Percentiles rank a stretch among this genome's conserved stretches.
Conservation (phyloP, 2,113 vertebrate genomes). For the Alosa alosa region DNA sequence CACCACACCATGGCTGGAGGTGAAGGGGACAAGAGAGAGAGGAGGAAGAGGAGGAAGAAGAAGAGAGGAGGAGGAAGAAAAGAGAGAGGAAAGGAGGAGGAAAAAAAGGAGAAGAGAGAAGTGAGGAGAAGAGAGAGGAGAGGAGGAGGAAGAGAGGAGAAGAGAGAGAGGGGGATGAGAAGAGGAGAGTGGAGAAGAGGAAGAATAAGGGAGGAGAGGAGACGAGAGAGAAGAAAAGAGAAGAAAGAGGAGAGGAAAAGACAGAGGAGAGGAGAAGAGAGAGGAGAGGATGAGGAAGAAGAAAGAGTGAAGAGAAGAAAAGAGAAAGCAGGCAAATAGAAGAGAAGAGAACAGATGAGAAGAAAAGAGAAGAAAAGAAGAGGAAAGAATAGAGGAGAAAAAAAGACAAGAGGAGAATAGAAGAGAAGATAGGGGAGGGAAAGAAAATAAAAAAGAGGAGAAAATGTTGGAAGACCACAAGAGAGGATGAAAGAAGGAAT, state of each 20-base stretch:
- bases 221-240: not conserved
- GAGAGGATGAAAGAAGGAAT: not conserved
- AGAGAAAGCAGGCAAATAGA: not conserved
- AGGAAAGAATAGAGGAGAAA: conserved; percentile 17
- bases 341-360: not conserved
- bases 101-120: not conserved
- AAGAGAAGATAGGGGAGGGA: not conserved
- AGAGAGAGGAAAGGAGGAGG: not conserved
- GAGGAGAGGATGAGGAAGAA: not conserved
- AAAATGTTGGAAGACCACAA: not conserved
- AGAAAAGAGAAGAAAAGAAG: conserved; percentile 10
- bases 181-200: too few species aligned
- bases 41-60: not conserved
- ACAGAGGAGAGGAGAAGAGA: not conserved
- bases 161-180: too few species aligned
- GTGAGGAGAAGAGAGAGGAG: not conserved
- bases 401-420: not conserved
- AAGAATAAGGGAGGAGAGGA: not conserved
- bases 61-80: not conserved
- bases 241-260: not conserved
- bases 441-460: not conserved
- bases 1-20: conserved; percentile 82
- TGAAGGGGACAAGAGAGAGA: conserved; percentile 40
- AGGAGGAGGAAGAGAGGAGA: not conserved
- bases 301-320: not conserved